A percentile compares a stretch with the other conserved stretches of the same genome.
phyloP scores from a whole-genome alignment of 2,888 invertebrate species.

The Syrista parreyssii region DNA sequence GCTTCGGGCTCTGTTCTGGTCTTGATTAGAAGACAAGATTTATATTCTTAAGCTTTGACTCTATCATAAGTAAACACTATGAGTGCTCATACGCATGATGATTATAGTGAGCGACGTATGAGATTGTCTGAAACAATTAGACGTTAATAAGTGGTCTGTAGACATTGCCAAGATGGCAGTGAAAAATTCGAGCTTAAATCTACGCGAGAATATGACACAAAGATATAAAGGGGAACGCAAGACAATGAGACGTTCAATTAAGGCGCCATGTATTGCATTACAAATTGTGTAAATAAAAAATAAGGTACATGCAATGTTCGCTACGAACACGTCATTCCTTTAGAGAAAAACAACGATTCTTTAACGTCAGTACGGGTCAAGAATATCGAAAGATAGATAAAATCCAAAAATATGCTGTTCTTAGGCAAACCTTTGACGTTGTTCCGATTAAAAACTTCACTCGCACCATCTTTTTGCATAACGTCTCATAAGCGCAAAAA shows the following conservation, averaged over 20 bases:
- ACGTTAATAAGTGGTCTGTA: too few species aligned
- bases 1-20: background rate
- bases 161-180: too few species aligned
- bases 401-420: background rate
- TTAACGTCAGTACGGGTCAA: background rate
- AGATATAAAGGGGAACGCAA: background rate
- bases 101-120: background rate
- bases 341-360: background rate
- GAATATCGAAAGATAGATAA: background rate
- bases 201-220: background rate
- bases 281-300: background rate
- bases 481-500: background rate
- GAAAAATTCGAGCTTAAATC: background rate
- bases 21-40: background rate
- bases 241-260: background rate
- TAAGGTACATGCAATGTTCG: background rate
- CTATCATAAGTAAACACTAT: background rate
- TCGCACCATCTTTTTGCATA: background rate
- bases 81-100: background rate
- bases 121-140: background rate
- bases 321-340: background rate
- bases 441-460: background rate
- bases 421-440: background rate
- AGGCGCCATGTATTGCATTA: background rate
- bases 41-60: background rate